Evolutionary conservation across 2,797 vertebrate genomes (phyloP), one percentile per base, ranked within the genome.

Genomic region (Syngnathus acus): DNA sequence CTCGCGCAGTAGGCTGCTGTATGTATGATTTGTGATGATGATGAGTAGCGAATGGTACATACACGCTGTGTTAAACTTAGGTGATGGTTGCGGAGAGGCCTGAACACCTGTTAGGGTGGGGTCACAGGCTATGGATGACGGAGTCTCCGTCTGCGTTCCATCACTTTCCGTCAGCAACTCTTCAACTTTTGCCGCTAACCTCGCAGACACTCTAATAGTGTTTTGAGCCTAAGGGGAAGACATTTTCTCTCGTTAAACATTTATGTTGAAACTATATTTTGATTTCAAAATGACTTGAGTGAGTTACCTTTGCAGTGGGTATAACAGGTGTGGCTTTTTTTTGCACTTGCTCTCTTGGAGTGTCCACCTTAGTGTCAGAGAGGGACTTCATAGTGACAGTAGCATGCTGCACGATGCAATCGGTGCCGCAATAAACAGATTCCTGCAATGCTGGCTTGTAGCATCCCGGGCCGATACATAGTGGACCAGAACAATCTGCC

Each of bases 331-430:
- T 40, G 68, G 79, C 71, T 65, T 84, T 88, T 78, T 87, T 93
- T 77, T 90, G 92, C 6, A 79, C 48, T 80, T 91, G 91, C 65
- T 72, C 79, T 75, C 89, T 91, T n/a, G 85, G 43, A 65, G 91
- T 94, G 32, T 87, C 68, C 26, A 92, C 91, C 84, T 95, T 95
- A 68, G 93, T 87, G 37, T 85, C 89, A 50, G 92, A 92, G 21
- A 97, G 77, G 53, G 90, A 90, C 84, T 93, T 94, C 94, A 99
- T 98, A 0, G 96, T 92, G 60, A 90, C 88, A 0, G 96, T 94
- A 17, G 97, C 97, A 0, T 99, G 97, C 72, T 93, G 94, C 59
- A 99, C 91, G 68, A 99, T 99, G 80, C 97, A 99, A 69, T 94
- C 93, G 1, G 85, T 94, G 81, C 97, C 94, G 72, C 97, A 99